A percentile compares a stretch with the other conserved stretches of the same genome.
phyloP scores from a whole-genome alignment of 2,797 vertebrate genomes.

The Cynodonichthys magdalenae region DNA sequence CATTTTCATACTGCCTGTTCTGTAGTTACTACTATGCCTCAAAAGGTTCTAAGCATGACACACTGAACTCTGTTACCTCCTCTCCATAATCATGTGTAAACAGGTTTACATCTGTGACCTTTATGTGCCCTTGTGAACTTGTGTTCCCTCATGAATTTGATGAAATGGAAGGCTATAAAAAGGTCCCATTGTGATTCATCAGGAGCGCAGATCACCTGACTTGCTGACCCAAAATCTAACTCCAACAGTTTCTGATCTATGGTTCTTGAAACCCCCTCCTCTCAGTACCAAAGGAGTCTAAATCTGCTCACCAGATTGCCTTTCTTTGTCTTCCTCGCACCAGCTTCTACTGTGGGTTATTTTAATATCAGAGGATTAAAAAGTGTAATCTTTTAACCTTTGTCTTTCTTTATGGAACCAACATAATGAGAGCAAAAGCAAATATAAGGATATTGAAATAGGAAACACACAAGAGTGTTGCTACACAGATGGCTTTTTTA shows the following conservation, averaged over 20 bases:
- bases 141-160: not conserved
- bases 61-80: slow-evolving; percentile 22
- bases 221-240: slow-evolving; percentile 35
- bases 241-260: slow-evolving; percentile 30
- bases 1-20: slow-evolving; percentile 12
- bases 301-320: slow-evolving; percentile 73
- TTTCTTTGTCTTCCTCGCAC: slow-evolving; percentile 49
- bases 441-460: slow-evolving; percentile 32
- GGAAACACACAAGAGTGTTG: slow-evolving; percentile 11
- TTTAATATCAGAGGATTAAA: slow-evolving; percentile 69
- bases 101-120: slow-evolving; percentile 19
- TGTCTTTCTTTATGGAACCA: slow-evolving; percentile 52
- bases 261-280: slow-evolving; percentile 41
- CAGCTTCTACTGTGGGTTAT: slow-evolving; percentile 59
- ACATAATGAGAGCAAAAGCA: slow-evolving; percentile 47
- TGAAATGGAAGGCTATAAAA: slow-evolving; percentile 16
- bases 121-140: slow-evolving; percentile 23
- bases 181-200: slow-evolving; percentile 10
- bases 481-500: not conserved
- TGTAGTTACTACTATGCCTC: slow-evolving; percentile 2
- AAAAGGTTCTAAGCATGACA: slow-evolving; percentile 21
- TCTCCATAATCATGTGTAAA: slow-evolving; percentile 18
- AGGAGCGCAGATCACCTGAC: slow-evolving; percentile 38
- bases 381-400: slow-evolving; percentile 68
- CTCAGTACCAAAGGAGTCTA: slow-evolving; percentile 48